Evolutionary conservation across 2,113 vertebrate genomes (phyloP).

Genomic region (Thamnophis sirtalis): DNA sequence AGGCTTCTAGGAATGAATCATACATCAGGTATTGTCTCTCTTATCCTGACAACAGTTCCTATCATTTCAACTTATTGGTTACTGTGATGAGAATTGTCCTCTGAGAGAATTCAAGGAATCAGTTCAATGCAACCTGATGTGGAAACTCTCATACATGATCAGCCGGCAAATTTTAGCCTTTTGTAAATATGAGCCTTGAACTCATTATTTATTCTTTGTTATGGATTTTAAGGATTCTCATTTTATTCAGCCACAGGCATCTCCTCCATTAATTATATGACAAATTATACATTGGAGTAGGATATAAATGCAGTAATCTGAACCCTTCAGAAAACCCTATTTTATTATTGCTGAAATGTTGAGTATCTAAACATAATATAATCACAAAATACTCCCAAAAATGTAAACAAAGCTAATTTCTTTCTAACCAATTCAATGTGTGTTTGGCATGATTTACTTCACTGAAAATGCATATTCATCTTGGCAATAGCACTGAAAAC

Average conservation of each 20-base stretch:
- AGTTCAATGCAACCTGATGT: not conserved
- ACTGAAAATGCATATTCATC: constrained; percentile 38
- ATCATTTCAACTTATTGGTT: not conserved
- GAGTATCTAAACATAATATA: constrained; percentile 33
- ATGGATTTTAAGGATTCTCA: not conserved
- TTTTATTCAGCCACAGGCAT: not conserved
- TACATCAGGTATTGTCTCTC: not conserved
- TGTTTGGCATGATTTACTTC: constrained; percentile 32
- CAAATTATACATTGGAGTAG: not conserved
- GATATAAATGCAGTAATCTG: constrained; percentile 34
- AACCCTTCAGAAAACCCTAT: constrained; percentile 46
- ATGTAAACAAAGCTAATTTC: constrained; percentile 51
- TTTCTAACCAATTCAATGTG: constrained; percentile 32
- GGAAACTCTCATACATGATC: not conserved
- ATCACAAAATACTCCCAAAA: constrained; percentile 50
- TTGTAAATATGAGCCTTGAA: not conserved
- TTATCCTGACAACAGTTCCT: not conserved
- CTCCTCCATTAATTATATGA: not conserved
- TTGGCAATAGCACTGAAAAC: constrained; percentile 42
- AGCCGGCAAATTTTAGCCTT: not conserved
- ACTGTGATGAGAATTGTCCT: not conserved
- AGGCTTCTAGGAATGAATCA: not conserved
- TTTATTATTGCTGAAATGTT: constrained; percentile 47
- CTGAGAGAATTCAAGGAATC: not conserved
- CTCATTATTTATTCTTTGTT: not conserved